Evolutionary conservation across 1,140 invertebrate species (phyloP), one percentile per base, ranked within the genome.

Genomic region (Tenebrio molitor): DNA sequence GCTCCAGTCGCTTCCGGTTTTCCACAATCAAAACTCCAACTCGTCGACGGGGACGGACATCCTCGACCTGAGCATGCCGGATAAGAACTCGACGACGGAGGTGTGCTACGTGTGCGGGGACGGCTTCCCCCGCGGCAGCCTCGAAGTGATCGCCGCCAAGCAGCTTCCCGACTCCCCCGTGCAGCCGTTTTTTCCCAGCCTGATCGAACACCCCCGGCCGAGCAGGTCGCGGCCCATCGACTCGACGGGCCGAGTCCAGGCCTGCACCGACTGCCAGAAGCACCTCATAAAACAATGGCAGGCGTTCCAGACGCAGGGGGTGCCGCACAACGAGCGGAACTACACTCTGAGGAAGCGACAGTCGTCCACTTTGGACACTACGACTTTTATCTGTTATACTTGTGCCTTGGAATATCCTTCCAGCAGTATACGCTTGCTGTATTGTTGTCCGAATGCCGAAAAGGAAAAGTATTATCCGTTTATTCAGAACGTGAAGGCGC

Each of bases 61-160:
- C 75, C 84, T 95, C 50, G 94, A 95, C 84, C 85, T 96, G 53
- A 94, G 93, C 65, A 95, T 95, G 93, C 93, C 94, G 1, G 93
- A 95, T 79, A 95, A 95, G 85, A 95, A 95, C 85, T 92, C 93
- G 34, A 89, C 91, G 66, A 94, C 92, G 39, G 93, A 95, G 86
- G 94, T 95, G 15, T 95, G 92, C 82, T 94, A 94, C 81, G 91
- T 95, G 7, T 96, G 94, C 82, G 93, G 94, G n/a, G 93, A 94
- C 80, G 93, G 95, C 82, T 92, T 92, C 80, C 90, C 90, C 69
- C 86, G 91, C 66, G 93, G 93, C 33, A 93, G 92, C 70, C 86
- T 96, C 16, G 88, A 84, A 68, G 86, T 88, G 75, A 87, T 91
- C 10, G 87, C 88, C 50, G 87, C 89, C 5, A 90, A 90, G 79